A percentile compares a stretch with the other conserved stretches of the same genome.
Evolutionary conservation across 2,888 invertebrate species (phyloP).

Genomic region (Eupithecia vulgata): DNA sequence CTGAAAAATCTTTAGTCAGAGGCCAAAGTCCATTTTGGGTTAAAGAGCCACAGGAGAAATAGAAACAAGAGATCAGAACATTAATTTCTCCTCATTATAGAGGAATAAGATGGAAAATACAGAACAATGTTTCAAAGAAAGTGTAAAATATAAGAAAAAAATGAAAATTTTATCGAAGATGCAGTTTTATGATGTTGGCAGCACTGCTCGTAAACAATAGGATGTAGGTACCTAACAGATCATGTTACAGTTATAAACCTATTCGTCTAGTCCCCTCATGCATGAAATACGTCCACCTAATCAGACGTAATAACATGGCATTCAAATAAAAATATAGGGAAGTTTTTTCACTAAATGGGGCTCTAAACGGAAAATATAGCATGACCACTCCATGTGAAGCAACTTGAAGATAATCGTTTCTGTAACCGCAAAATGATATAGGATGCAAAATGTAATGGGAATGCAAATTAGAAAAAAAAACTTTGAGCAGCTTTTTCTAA

Average conservation of each 20-base stretch:
- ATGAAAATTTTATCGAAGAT: background rate
- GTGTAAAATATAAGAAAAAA: background rate
- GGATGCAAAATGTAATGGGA: too few relatives aligned
- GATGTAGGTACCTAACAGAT: too few relatives aligned
- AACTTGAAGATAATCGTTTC: conserved; percentile 19
- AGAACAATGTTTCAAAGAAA: background rate
- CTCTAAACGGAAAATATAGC: conserved; percentile 26
- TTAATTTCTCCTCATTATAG: too few relatives aligned
- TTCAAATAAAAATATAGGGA: conserved; percentile 30
- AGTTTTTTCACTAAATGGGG: conserved; percentile 28
- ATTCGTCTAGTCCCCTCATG: conserved; percentile 13
- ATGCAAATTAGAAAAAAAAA: conserved; percentile 9
- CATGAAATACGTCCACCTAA: conserved; percentile 21
- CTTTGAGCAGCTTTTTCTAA: too few relatives aligned
- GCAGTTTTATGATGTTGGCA: background rate
- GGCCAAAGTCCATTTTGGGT: background rate
- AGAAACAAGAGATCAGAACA: too few relatives aligned
- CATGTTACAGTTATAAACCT: conserved; percentile 8
- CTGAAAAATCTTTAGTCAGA: background rate
- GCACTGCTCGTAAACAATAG: background rate
- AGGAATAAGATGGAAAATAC: background rate
- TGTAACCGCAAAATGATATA: conserved; percentile 10
- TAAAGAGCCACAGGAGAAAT: background rate
- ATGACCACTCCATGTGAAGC: conserved; percentile 21
- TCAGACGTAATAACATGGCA: conserved; percentile 24